These are phyloP conservation scores for Pheucticus melanocephalus DNA, from an alignment of 2,113 vertebrate genomes.

Conservation along the genomic window DNA sequence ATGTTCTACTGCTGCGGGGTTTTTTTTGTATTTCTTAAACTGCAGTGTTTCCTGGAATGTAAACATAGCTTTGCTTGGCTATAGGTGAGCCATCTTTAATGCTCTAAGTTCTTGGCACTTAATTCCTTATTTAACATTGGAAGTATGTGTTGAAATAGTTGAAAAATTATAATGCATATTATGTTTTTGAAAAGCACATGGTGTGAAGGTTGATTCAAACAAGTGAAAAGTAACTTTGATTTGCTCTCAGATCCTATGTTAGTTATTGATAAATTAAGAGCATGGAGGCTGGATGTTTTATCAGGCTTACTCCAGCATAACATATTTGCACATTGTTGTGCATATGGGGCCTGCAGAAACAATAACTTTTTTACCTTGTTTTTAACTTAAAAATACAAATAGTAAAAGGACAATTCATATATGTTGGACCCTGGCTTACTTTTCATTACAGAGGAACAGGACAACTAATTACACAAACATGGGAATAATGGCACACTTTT, in stretches of 20 bases:
- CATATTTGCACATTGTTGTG: slow-evolving; percentile 56
- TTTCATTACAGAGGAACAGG: slow-evolving; percentile 40
- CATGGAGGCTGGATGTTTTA: slow-evolving; percentile 32
- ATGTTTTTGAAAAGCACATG: slow-evolving; percentile 67
- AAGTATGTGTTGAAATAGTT: slow-evolving; percentile 66
- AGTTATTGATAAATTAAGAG: slow-evolving; percentile 53
- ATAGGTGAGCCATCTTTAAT: slow-evolving; percentile 77
- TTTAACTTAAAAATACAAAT: slow-evolving; percentile 62
- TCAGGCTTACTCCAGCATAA: slow-evolving; percentile 28
- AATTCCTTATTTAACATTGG: slow-evolving; percentile 69
- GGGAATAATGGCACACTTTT: slow-evolving; percentile 27
- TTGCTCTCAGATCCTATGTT: slow-evolving; percentile 37
- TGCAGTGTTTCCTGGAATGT: slow-evolving; percentile 81
- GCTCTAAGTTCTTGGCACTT: slow-evolving; percentile 70
- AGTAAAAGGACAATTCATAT: background rate
- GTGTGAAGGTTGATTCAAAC: slow-evolving; percentile 64
- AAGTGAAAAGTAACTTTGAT: slow-evolving; percentile 55
- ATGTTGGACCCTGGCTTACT: slow-evolving; percentile 33
- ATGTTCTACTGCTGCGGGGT: slow-evolving; percentile 76
- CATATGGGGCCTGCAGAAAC: slow-evolving; percentile 41
- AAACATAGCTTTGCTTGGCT: slow-evolving; percentile 80
- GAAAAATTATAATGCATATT: slow-evolving; percentile 59
- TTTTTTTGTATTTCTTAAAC: slow-evolving; percentile 78
- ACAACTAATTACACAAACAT: background rate
- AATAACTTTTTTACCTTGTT: slow-evolving; percentile 58